Conservation (phyloP, 2,888 invertebrate species). For the Endotricha flammealis region DNA sequence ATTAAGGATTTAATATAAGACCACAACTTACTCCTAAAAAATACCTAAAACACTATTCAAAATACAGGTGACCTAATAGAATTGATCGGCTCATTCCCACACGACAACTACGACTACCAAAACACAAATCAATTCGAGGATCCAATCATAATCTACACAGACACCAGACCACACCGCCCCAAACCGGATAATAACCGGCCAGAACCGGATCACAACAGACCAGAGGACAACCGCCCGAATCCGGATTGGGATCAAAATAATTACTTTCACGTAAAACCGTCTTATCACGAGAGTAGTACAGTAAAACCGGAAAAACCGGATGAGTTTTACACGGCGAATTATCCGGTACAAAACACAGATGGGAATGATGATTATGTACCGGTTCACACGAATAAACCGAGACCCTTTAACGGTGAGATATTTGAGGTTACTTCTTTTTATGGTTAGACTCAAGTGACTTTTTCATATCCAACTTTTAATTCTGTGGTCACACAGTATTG, state of each 20-base stretch:
- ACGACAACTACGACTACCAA: conserved; percentile 66
- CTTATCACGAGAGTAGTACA: conserved; percentile 65
- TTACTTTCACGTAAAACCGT: conserved; percentile 70
- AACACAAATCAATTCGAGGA: conserved; percentile 70
- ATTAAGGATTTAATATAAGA: too few species aligned
- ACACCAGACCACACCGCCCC: conserved; percentile 45
- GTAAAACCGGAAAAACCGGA: conserved; percentile 9
- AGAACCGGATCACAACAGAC: conserved; percentile 17
- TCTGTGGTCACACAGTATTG: too few species aligned
- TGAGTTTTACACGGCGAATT: conserved; percentile 4
- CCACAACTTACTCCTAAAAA: not conserved
- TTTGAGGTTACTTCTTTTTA: conserved; percentile 21
- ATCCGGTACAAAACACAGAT: conserved; percentile 25
- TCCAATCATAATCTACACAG: conserved; percentile 71
- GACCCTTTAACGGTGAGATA: conserved; percentile 69
- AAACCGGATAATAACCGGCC: conserved; percentile 53
- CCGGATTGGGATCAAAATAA: conserved; percentile 51
- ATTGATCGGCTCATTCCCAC: conserved; percentile 71
- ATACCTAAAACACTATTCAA: conserved; percentile 23
- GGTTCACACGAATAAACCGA: conserved; percentile 50
- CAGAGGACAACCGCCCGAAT: conserved; percentile 38
- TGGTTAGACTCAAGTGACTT: conserved; percentile 30
- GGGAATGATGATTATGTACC: conserved; percentile 72
- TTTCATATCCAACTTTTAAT: too few species aligned
- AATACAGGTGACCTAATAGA: conserved; percentile 73